Base-by-base conservation (phyloP, 2,113 vertebrate species). In the Amphiprion ocellaris region DNA sequence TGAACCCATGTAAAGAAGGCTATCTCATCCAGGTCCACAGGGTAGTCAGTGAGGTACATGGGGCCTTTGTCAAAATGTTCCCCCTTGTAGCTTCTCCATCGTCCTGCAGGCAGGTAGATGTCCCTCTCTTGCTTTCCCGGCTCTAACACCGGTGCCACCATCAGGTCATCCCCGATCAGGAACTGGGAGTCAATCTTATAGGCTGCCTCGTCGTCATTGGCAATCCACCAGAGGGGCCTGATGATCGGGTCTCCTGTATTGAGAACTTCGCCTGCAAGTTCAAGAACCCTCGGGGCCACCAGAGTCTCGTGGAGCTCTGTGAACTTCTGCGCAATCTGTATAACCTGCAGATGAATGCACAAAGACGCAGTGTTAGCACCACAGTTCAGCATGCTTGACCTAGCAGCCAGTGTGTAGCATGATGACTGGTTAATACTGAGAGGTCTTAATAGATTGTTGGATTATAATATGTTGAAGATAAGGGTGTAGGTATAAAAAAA, bases 211-310 rank as follows among this genome's bases (percentile, higher is more conserved):
- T 99, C 97, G 0, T 92, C 87, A 0, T 95, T 97, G 0, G 98
- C 97, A 39, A 99, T 97, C 98, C 98, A 99, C 98, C 98, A 99
- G 37, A 99, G 96, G 46, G 98, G 98, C 10, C 97, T 95, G 74
- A 99, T 96, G 77, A 99, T 99, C 60, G 97, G 97, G 88, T 99
- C 97, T 0, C 98, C 98, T 0, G 97, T 98, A 70, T 97, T 86
- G 0, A 96, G 95, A 69, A 98, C 95, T 81, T 99, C 96, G 0
- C 95, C 94, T 0, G 98, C 97, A 77, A 99, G 94, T 87, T 98
- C 96, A 4, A 99, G 91, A 79, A 99, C 88, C 7, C 97, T 93
- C 0, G 98, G 98, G 2, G 97, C 96, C 82, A 99, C 97, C 21
- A 99, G 92, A 0, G 94, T 95, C 82, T 97, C 94, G 0, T 98